Conservation (phyloP, 1,140 invertebrate genomes). For the Mamestra configurata region DNA sequence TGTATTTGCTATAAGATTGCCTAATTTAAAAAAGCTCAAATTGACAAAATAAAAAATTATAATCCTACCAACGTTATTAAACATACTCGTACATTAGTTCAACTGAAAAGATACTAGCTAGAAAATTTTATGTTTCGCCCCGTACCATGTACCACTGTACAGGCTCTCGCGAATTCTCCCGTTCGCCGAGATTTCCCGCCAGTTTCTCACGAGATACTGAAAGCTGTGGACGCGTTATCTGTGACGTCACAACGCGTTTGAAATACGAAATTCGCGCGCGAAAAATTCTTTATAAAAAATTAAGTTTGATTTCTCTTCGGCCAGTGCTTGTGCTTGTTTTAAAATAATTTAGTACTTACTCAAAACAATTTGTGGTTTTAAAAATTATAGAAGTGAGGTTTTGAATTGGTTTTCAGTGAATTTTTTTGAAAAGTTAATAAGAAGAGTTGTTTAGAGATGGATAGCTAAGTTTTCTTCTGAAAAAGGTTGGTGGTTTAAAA, state of each 20-base stretch:
- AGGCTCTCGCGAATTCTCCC: constrained; percentile 48
- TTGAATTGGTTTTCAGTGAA: neutral
- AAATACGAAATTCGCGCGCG: constrained; percentile 41
- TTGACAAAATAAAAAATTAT: too few species aligned
- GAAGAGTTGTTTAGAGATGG: constrained; percentile 1
- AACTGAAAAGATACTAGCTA: too few species aligned
- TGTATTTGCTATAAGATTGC: too few species aligned
- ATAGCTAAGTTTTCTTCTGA: neutral
- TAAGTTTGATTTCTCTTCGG: neutral
- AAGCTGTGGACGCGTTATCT: constrained; percentile 65
- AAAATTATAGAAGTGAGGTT: neutral
- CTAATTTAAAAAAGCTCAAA: too few species aligned
- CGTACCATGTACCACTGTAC: neutral
- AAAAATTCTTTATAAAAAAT: neutral
- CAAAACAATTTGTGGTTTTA: too few species aligned
- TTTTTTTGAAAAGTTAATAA: neutral
- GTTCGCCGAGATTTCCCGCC: constrained; percentile 77
- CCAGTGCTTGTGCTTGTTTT: constrained; percentile 23
- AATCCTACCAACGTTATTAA: too few species aligned
- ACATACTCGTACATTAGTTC: too few species aligned
- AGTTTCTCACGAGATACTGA: constrained; percentile 75
- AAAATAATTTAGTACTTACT: neutral
- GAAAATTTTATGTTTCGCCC: neutral
- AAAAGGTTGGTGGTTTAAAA: constrained; percentile 13
- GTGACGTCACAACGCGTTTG: constrained; percentile 43